Percentiles rank a stretch among this genome's conserved stretches.
phyloP scores from a whole-genome alignment of 2,888 invertebrate species.

The Ptychoptera albimana region DNA sequence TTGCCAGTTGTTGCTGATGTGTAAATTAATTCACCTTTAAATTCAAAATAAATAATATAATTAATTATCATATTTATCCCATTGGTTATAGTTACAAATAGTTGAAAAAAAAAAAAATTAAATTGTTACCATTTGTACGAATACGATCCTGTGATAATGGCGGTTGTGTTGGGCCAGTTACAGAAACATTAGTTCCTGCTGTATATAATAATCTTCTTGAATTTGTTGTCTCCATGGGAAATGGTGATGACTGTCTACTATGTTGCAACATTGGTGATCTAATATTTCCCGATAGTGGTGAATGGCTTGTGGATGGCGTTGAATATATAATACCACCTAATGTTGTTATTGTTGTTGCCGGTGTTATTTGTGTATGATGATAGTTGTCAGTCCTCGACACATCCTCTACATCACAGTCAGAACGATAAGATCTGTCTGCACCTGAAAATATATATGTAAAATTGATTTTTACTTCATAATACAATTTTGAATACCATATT shows the following conservation, averaged over 20 bases:
- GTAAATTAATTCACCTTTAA: conserved; percentile 3
- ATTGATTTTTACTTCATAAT: neutral
- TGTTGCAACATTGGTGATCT: conserved; percentile 36
- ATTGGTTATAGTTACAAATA: neutral
- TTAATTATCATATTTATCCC: neutral
- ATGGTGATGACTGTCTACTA: conserved; percentile 51
- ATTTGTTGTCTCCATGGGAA: conserved; percentile 52
- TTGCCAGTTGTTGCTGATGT: conserved; percentile 8
- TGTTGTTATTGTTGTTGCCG: conserved; percentile 22
- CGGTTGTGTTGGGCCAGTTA: no score
- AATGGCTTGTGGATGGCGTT: conserved; percentile 16
- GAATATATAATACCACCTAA: neutral
- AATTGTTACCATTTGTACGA: conserved; percentile 1
- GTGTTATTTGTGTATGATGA: conserved; percentile 17
- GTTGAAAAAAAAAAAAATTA: neutral
- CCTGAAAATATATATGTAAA: conserved; percentile 30
- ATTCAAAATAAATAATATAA: neutral
- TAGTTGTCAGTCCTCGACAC: conserved; percentile 22
- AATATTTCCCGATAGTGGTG: conserved; percentile 21
- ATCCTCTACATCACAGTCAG: conserved; percentile 52
- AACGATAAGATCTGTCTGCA: conserved; percentile 56
- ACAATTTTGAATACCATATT: neutral
- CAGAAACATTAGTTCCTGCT: conserved; percentile 27
- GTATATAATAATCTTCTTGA: conserved; percentile 37
- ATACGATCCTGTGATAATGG: neutral